Conservation (phyloP, 1,140 invertebrate genomes). For the Carposina sasakii region DNA sequence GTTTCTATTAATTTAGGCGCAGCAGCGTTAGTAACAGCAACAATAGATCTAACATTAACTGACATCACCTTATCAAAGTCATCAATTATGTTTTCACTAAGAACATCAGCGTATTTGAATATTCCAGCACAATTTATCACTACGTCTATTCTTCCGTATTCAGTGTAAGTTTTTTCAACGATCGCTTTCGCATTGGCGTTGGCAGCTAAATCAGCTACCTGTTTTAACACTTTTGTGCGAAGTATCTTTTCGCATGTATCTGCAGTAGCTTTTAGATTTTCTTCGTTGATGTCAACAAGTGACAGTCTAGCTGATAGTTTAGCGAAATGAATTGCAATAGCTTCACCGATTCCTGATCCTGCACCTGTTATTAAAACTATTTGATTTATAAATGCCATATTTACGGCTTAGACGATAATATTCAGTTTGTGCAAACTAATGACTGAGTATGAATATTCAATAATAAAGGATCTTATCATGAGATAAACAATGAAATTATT, state of each 20-base stretch:
- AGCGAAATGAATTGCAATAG: neutral
- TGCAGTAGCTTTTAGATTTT: neutral
- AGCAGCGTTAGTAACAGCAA: neutral
- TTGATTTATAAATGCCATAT: neutral
- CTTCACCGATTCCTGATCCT: too few relatives aligned
- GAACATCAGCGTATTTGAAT: neutral
- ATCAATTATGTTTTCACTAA: neutral
- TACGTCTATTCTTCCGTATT: neutral
- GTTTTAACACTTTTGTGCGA: neutral
- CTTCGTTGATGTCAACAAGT: neutral
- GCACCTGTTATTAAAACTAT: neutral
- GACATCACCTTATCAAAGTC: neutral
- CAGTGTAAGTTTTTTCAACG: neutral
- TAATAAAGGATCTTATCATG: neutral
- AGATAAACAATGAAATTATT: neutral
- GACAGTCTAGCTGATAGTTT: neutral
- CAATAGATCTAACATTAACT: neutral
- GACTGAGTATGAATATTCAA: neutral
- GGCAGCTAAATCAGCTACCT: neutral
- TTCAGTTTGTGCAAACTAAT: neutral
- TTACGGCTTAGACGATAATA: neutral
- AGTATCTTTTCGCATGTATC: neutral
- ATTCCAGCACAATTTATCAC: neutral
- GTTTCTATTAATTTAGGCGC: neutral
- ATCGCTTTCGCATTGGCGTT: neutral